Evolutionary conservation across 53 echinoderm and acorn worm species (phyloP).

Genomic region (Paelopatides confundens): DNA sequence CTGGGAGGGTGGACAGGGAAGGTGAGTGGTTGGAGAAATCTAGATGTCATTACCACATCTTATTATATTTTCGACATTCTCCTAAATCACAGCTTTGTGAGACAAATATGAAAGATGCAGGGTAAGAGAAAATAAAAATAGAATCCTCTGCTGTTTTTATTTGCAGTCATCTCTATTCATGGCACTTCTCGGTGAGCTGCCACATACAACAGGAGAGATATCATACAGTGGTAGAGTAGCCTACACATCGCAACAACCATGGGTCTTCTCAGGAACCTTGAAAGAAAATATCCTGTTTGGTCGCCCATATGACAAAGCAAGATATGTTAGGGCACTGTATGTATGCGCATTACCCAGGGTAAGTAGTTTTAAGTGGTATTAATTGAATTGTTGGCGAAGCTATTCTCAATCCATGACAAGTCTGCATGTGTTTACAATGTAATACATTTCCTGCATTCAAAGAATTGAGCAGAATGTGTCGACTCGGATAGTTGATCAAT

Average conservation of each 20-base stretch:
- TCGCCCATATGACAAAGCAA: constrained; percentile 49
- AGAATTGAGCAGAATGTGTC: no score
- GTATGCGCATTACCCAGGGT: constrained; percentile 83
- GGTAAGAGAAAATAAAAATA: background rate
- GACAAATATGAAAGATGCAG: background rate
- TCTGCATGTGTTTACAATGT: no score
- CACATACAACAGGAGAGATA: constrained; percentile 68
- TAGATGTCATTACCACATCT: background rate
- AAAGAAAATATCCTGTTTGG: constrained; percentile 91
- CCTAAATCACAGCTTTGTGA: background rate
- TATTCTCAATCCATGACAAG: no score
- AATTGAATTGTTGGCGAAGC: no score
- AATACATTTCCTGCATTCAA: no score
- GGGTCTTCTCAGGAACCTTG: constrained; percentile 90
- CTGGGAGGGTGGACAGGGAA: no score
- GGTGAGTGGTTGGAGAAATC: no score
- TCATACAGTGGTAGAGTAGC: constrained; percentile 60
- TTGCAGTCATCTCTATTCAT: constrained; percentile 89
- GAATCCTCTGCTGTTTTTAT: background rate
- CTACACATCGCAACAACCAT: constrained; percentile 91
- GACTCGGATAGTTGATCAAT: no score
- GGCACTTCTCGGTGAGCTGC: constrained; percentile 90
- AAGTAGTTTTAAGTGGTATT: no score
- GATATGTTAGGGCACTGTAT: constrained; percentile 67
- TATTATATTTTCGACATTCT: background rate